Conservation (phyloP, 2,797 vertebrate species). For the Phylloscopus collybita region DNA sequence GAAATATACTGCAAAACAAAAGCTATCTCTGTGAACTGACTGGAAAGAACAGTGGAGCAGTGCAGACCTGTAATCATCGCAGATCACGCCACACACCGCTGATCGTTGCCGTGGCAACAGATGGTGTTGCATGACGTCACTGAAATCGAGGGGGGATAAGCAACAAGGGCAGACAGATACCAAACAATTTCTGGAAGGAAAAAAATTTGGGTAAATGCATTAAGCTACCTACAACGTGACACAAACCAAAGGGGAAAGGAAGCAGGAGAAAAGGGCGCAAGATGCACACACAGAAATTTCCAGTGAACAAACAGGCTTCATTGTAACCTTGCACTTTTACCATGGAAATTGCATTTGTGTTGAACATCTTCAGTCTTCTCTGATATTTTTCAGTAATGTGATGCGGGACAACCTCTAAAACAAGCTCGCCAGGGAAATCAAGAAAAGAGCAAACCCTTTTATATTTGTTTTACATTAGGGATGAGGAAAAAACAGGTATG, state of each 20-base stretch:
- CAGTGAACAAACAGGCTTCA: neutral
- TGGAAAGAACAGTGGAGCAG: slow-evolving; percentile 38
- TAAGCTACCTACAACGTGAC: neutral
- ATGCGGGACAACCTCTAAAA: neutral
- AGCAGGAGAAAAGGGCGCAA: neutral
- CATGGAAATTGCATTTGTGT: neutral
- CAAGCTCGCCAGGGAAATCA: neutral
- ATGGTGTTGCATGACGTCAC: slow-evolving; percentile 55
- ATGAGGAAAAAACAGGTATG: neutral
- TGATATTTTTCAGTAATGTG: neutral
- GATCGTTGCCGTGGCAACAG: slow-evolving; percentile 62
- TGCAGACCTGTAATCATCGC: slow-evolving; percentile 61
- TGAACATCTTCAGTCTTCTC: neutral
- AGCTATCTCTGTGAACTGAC: slow-evolving; percentile 28
- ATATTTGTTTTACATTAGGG: neutral
- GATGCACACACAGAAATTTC: neutral
- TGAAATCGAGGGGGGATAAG: slow-evolving; percentile 22
- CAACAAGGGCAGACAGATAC: slow-evolving; percentile 8
- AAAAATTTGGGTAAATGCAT: neutral
- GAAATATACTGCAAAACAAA: slow-evolving; percentile 41
- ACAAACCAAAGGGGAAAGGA: neutral
- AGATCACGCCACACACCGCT: slow-evolving; percentile 28
- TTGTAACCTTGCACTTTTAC: neutral
- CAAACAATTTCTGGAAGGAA: neutral
- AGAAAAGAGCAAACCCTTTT: neutral